Base-by-base conservation (phyloP, 2,888 invertebrate species). In the Netelia virgata region DNA sequence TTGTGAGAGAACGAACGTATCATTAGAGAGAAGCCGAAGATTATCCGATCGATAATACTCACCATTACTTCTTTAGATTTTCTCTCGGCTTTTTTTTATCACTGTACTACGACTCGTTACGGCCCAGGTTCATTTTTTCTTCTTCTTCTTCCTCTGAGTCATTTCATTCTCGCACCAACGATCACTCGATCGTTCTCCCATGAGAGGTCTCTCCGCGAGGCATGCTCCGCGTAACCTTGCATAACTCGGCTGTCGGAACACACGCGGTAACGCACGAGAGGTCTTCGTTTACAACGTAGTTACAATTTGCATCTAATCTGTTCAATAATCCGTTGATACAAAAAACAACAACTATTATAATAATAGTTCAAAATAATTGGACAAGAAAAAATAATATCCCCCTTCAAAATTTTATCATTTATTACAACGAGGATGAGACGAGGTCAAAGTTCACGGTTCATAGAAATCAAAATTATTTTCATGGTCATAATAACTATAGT, bases 171-270 rank as follows among this genome's bases (percentile, higher is more conserved):
- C 47, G 63, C 70, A n/a, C 69, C 47, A 70, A 55, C 69, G 64
- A 64, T 68, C 47, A 59, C 53, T 61, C 70, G 47, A 50, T 76
- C 73, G n/a, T 53, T 75, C 81, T 55, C 73, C 47, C 36, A 57
- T 41, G 20, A 61, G 70, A 68, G 75, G 69, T 84, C 43, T 68
- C 76, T 76, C 59, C 47, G 50, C 41, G 63, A 23, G 63, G 23
- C 8, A 8, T 72, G 55, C 59, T 70, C 36, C 28, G 72, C 57
- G n/a, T n/a, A 80, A 81, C 84, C 84, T 84, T 84, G 81, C 84
- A 77, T 77, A 84, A 84, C 70, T 77, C 68, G 68, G 66, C 64
- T 53, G 57, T 47, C 63, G 18, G 43, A 83, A 53, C 50, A 59
- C 9, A 61, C 64, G 63, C 43, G 2, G 23, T 14, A 28, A 28